Base-by-base conservation (phyloP, 2,113 vertebrate species). In the Sinocyclocheilus anophthalmus region DNA sequence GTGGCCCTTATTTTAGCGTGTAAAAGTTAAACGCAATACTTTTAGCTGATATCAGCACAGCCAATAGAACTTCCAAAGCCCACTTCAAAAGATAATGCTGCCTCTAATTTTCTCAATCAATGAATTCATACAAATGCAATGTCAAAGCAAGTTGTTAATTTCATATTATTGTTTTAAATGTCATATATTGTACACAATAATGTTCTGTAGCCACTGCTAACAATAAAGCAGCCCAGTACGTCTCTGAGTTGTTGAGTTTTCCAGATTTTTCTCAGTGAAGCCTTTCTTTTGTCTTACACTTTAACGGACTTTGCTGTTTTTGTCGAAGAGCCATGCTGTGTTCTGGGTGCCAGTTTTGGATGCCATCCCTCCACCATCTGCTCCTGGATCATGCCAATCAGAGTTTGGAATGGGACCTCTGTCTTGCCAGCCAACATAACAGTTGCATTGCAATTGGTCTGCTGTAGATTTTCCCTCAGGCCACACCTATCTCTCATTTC, bases 341-440 rank as follows among this genome's bases (percentile, higher is more conserved):
- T 72, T 88, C 30, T 37, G 61, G 80, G 53, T 92, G 90, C 92
- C 93, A 94, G 88, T 77, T 90, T 91, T 88, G 88, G 90, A 94
- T 89, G 85, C 89, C 90, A 67, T 87, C 91, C 85, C 87, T 90
- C 81, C 85, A 91, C 92, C 93, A 94, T 94, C 93, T 94, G 93
- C 89, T 94, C 69, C 72, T 90, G 87, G 89, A 92, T 91, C 91
- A 91, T 88, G 89, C 90, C 90, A 85, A 83, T 84, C 77, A 30
- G 78, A 76, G 78, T 87, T 85, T 83, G 83, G 86, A 91, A 90
- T 87, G 83, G 84, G 81, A 91, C 87, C 86, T 87, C 87, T 85
- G 83, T 73, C 82, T 81, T 10, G 20, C 30, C 26, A 84, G 90
- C 90, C 88, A 90, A 84, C 72, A 57, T 84, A 88, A 81, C 88